Conservation (phyloP, 2,113 vertebrate species). For the Percopsis transmontana region DNA sequence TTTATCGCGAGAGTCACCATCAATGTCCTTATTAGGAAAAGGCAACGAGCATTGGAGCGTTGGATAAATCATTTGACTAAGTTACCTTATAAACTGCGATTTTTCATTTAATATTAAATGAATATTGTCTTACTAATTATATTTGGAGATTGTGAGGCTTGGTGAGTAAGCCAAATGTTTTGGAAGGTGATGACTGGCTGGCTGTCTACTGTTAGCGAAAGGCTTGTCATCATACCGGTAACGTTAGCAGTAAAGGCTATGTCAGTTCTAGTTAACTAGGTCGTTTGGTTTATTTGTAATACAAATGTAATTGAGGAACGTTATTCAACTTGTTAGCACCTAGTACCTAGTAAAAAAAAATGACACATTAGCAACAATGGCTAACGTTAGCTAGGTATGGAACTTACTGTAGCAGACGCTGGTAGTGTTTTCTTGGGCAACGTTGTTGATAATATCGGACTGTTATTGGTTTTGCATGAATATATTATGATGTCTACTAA, state of each 20-base stretch:
- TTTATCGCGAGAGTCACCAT: conserved; percentile 38
- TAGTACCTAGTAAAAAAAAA: neutral
- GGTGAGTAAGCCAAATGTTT: conserved; percentile 55
- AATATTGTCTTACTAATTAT: neutral
- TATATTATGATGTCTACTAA: neutral
- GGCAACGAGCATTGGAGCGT: neutral
- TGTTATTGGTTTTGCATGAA: neutral
- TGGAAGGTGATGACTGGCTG: conserved; percentile 64
- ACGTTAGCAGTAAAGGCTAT: conserved; percentile 26
- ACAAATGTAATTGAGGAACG: neutral
- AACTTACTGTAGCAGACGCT: conserved; percentile 20
- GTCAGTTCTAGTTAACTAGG: neutral
- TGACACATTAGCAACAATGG: conserved; percentile 18
- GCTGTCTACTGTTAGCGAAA: conserved; percentile 35
- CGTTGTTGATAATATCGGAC: neutral
- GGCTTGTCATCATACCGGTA: conserved; percentile 45
- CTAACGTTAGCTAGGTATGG: conserved; percentile 50
- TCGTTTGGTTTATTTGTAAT: neutral
- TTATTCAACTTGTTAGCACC: neutral
- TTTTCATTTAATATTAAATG: neutral
- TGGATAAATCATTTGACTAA: neutral
- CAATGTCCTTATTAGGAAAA: conserved; percentile 27
- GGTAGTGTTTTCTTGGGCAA: conserved; percentile 16
- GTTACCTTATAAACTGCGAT: neutral
- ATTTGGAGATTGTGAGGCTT: neutral